Base-by-base conservation (phyloP, 2,797 vertebrate species). In the Carduelis carduelis region DNA sequence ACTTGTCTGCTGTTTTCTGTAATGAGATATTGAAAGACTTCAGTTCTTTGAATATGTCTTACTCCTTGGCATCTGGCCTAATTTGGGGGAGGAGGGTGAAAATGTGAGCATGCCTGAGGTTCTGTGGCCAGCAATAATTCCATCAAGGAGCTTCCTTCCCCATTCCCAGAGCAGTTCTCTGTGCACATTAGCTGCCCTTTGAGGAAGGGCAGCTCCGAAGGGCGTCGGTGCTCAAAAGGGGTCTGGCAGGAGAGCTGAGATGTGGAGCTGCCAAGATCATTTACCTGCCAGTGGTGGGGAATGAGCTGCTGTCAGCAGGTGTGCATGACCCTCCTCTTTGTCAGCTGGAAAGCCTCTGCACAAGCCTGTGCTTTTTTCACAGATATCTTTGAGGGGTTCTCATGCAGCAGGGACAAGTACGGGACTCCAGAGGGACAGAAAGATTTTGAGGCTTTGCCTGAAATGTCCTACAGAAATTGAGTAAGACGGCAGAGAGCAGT, bases 1-100 rank as follows among this genome's bases (percentile, higher is more conserved):
- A 27, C 86, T 89, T 61, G 92, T 96, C 92, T 97, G 92, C 83
- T 96, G 75, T 94, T 96, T 94, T 96, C 90, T 94, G 92, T 96
- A 97, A 96, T 80, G 88, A 97, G 94, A 96, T 97, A 96, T 87
- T 96, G 95, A 96, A 95, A 95, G 92, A 90, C 94, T 94, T 96
- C 78, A 82, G 3, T 89, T 96, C 93, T 96, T 94, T 93, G 89
- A 92, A 75, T 95, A 84, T 93, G 53, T 90, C 93, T 95, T 96
- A 35, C 75, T 84, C 53, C 49, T 95, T 96, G 96, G 95, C 94
- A 86, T 72, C 63, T 74, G 0, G 80, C 90, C 92, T 89, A 9
- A 46, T 93, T 52, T 82, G 70, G 83, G 78, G 81, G 86, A 96
- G 88, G 83, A 96, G 64, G 75, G 88, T 4, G 5, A 91, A 89